Percentiles rank a stretch among this genome's conserved stretches.
phyloP scores from a whole-genome alignment of 2,797 vertebrate species.

The Tadarida brasiliensis region DNA sequence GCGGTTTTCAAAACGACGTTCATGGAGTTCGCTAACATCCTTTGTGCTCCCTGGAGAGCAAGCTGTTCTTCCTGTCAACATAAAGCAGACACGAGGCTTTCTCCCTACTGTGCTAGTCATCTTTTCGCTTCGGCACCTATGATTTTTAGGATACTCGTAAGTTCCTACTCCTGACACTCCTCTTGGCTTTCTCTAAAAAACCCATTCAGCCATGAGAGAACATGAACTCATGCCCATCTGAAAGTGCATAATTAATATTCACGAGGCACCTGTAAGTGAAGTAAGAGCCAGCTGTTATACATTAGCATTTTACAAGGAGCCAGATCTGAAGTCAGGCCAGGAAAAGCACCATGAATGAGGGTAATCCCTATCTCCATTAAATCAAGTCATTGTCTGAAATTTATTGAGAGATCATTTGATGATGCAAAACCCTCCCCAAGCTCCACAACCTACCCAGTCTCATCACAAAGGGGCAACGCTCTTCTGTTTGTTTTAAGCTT shows the following conservation, averaged over 20 bases:
- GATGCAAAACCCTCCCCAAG: neutral
- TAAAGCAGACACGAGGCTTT: neutral
- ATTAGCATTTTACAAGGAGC: neutral
- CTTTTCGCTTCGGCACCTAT: neutral
- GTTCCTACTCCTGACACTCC: neutral
- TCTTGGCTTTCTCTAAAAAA: constrained; percentile 38
- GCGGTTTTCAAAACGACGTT: constrained; percentile 45
- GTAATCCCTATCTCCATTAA: neutral
- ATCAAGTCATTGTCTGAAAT: neutral
- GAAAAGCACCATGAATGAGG: neutral
- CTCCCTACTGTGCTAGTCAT: neutral
- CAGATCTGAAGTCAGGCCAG: neutral
- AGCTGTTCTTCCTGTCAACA: neutral
- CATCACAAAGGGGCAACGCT: neutral
- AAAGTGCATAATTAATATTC: constrained; percentile 54
- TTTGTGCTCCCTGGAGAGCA: neutral
- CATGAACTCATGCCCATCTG: neutral
- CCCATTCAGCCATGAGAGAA: constrained; percentile 21
- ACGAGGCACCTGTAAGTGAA: constrained; percentile 5
- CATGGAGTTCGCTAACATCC: neutral
- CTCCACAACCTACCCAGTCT: neutral
- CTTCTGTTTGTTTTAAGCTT: neutral
- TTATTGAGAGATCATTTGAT: neutral
- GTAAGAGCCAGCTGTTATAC: neutral
- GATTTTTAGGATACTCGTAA: constrained; percentile 2